Percentiles rank a stretch among this genome's conserved stretches.
Evolutionary conservation across 2,888 invertebrate species (phyloP).

Genomic region (Lithosia quadra): DNA sequence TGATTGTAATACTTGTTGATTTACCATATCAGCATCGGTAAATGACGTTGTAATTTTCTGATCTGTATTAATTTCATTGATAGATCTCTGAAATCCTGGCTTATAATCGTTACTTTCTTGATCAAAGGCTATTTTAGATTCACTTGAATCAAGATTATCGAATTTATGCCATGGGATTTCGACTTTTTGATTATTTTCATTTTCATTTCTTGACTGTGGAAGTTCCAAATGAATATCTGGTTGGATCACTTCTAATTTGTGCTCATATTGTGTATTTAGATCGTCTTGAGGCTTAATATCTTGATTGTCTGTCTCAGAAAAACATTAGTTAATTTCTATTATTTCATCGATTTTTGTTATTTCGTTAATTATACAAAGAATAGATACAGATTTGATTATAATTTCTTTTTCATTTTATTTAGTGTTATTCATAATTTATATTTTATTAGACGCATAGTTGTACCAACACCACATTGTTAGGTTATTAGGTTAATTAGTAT

Average conservation of each 20-base stretch:
- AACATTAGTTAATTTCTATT: background rate
- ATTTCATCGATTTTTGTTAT: background rate
- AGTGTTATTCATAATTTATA: background rate
- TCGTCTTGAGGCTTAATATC: slow-evolving; percentile 32
- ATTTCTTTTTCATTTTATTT: slow-evolving; percentile 29
- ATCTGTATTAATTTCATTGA: background rate
- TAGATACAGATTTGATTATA: background rate
- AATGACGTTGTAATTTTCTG: background rate
- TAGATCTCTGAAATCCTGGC: slow-evolving; percentile 5
- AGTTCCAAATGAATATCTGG: slow-evolving; percentile 13
- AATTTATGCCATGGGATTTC: slow-evolving; percentile 35
- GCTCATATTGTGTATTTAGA: background rate
- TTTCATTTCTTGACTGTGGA: slow-evolving; percentile 4
- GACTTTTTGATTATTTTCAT: slow-evolving; percentile 17
- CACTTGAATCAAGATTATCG: slow-evolving; percentile 20
- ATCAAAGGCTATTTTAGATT: slow-evolving; percentile 12
- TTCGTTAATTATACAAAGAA: background rate
- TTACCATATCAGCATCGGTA: background rate
- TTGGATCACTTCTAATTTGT: slow-evolving; percentile 8
- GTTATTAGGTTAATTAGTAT: background rate
- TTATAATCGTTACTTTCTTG: slow-evolving; percentile 17
- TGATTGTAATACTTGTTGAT: background rate
- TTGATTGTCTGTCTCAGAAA: slow-evolving; percentile 48
- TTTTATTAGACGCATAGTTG: background rate
- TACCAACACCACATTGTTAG: background rate